These are phyloP conservation scores for Pherbina coryleti DNA, from an alignment of 2,888 invertebrate genomes.

Conservation along the genomic window DNA sequence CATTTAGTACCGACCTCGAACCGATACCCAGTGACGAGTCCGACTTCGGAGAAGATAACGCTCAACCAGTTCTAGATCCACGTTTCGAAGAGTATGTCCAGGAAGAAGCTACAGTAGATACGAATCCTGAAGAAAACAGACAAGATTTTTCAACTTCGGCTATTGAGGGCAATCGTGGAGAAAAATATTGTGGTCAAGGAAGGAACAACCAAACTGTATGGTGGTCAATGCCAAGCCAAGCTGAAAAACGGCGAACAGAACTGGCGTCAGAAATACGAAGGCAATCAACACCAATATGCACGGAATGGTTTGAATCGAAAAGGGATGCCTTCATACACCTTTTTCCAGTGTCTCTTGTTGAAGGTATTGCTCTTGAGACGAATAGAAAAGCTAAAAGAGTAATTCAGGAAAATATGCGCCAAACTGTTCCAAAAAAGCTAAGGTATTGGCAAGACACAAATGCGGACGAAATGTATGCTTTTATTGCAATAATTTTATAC, in stretches of 20 bases:
- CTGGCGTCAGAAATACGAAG: neutral
- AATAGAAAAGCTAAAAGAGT: slow-evolving; percentile 28
- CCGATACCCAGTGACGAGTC: too few species aligned
- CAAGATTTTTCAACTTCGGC: neutral
- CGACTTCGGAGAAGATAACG: too few species aligned
- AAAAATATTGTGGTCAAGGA: neutral
- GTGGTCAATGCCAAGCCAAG: neutral
- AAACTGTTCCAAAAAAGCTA: slow-evolving; percentile 32
- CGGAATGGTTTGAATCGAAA: neutral
- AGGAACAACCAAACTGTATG: neutral
- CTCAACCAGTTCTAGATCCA: too few species aligned
- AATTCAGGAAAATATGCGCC: slow-evolving; percentile 19
- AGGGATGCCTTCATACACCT: neutral
- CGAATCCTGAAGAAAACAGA: too few species aligned
- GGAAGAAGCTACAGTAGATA: too few species aligned
- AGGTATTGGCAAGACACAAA: slow-evolving; percentile 27
- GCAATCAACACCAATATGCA: neutral
- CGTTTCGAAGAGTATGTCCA: too few species aligned
- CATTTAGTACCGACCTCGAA: too few species aligned
- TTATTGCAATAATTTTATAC: slow-evolving; percentile 31
- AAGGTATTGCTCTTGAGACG: slow-evolving; percentile 9
- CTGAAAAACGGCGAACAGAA: neutral
- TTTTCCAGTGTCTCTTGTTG: neutral
- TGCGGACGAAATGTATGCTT: slow-evolving; percentile 36
- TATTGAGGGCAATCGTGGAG: neutral